Evolutionary conservation across 1,140 invertebrate genomes (phyloP).

Genomic region (Wiebesia pumilae): DNA sequence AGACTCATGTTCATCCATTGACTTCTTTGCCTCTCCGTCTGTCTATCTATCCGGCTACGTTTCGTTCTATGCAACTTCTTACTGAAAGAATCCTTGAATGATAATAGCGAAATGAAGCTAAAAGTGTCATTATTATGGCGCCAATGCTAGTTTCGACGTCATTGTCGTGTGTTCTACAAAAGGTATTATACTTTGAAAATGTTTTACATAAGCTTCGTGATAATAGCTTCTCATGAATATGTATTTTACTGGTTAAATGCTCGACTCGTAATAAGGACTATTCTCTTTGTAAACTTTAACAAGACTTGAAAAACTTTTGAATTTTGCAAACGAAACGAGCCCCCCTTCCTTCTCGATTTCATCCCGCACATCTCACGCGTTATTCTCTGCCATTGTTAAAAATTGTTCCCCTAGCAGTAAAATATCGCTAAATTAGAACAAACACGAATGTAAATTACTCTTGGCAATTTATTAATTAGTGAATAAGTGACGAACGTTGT

Average conservation of each 20-base stretch:
- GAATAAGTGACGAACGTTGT: not conserved
- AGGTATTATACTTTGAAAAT: not conserved
- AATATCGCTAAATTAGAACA: not conserved
- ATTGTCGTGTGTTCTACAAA: not conserved
- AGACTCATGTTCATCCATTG: slow-evolving; percentile 19
- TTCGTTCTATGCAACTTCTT: not conserved
- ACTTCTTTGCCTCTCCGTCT: not conserved
- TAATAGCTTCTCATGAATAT: not conserved
- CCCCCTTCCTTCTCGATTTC: not conserved
- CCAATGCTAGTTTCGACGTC: not conserved
- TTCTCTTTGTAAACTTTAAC: not conserved
- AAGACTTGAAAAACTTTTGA: not conserved
- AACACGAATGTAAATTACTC: not conserved
- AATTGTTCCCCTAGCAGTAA: not conserved
- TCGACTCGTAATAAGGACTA: not conserved
- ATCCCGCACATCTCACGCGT: not conserved
- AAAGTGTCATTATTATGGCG: slow-evolving; percentile 1
- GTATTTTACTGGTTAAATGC: not conserved
- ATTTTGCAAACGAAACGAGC: not conserved
- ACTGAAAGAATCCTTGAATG: slow-evolving; percentile 39
- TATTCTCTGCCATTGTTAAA: not conserved
- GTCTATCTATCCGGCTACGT: not conserved
- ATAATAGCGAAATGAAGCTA: slow-evolving; percentile 7
- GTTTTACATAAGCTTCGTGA: not conserved
- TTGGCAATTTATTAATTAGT: slow-evolving; percentile 9